Base-by-base conservation (phyloP, 1,140 invertebrate genomes). In the Gonioctena quinquepunctata region DNA sequence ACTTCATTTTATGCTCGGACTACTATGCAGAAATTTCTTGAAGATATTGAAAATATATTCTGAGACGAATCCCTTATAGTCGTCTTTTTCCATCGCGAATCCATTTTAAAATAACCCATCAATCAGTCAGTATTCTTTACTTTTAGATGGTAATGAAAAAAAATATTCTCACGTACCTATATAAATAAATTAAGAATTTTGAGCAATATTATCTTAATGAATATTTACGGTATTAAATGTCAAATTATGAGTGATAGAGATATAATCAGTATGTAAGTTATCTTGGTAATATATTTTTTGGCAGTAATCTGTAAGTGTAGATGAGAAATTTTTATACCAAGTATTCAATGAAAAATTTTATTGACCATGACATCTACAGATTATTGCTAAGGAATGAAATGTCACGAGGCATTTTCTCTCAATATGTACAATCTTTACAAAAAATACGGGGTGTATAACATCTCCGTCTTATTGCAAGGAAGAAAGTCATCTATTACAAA, bases 201-300 rank as follows among this genome's bases (percentile, higher is more conserved):
- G 78, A 81, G 80, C 80, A 81, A 81, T 81, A 81, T 80, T 80
- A 78, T 78, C 65, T 72, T 74, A 76, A 79, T 76, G 75, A 62
- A 77, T 77, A 73, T 69, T 75, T 75, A 77, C 54, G 76, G 73
- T 80, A 80, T 78, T 78, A 74, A 78, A 78, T 81, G 81, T 82
- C 81, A 82, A 82, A 82, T 82, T 82, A 82, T 71, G 74, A 78
- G 79, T 81, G 80, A 81, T 81, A 81, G 77, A 66, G 22, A 60
- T 60, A 60, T 60, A 60, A 13, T 60, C 21, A 60, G 8, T 60
- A 60, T 25, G 57, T 60, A 54, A 69, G 5, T 26, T 62, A 42
- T 66, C 50, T 22, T 8, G 19, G 13, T n/a, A n/a, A 54, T 18
- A n/a, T 42, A 4, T 13, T 54, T 54, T 54, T 18, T 18, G 21